phyloP scores from a whole-genome alignment of 1,140 invertebrate species.

The Platorchestia sp. region DNA sequence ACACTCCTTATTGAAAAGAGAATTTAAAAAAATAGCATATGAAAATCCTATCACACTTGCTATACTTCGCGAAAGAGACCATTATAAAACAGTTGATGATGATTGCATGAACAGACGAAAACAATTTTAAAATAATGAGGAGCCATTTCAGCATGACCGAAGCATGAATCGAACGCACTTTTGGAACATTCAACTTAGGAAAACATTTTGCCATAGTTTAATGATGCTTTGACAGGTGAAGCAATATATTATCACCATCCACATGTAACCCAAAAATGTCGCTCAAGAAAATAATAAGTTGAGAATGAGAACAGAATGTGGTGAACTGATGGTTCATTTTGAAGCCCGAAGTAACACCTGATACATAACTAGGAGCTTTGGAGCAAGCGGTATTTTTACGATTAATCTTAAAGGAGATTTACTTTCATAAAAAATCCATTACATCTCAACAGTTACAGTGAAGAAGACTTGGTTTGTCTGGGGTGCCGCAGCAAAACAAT shows the following conservation, averaged over 20 bases:
- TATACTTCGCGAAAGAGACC: too few species aligned
- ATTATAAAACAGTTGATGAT: too few species aligned
- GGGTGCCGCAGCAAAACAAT: not conserved
- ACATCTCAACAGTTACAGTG: not conserved
- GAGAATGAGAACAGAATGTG: too few species aligned
- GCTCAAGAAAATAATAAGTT: not conserved
- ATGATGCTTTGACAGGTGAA: not conserved
- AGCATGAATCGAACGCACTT: not conserved
- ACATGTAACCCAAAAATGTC: not conserved
- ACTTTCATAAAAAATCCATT: not conserved
- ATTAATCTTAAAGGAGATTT: too few species aligned
- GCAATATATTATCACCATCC: not conserved
- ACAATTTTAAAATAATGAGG: not conserved
- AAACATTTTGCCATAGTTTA: not conserved
- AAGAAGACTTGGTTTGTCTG: not conserved
- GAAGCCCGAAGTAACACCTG: not conserved
- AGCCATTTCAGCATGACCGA: not conserved
- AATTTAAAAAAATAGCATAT: too few species aligned
- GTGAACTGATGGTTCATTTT: not conserved
- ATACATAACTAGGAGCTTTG: not conserved
- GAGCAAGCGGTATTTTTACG: too few species aligned
- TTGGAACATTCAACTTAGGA: not conserved
- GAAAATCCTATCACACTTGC: too few species aligned
- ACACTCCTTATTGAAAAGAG: too few species aligned
- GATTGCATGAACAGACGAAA: not conserved